These are phyloP conservation scores for Pollenia labialis DNA, from an alignment of 2,888 invertebrate genomes.

Conservation along the genomic window DNA sequence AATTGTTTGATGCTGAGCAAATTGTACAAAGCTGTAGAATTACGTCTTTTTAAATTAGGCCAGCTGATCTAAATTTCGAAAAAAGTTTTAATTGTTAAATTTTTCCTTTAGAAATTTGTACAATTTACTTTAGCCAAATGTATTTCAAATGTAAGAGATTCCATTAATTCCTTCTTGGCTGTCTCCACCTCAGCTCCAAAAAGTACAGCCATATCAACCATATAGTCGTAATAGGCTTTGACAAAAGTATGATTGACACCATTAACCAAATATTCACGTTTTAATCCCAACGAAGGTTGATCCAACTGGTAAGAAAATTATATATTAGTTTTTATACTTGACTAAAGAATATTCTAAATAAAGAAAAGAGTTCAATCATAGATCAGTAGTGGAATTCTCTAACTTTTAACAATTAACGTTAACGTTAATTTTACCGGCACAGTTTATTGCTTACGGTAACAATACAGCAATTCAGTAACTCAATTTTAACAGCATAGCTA, in stretches of 20 bases:
- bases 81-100: background rate
- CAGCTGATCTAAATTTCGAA: slow-evolving; percentile 88
- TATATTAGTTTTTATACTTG: background rate
- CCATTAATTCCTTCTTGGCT: slow-evolving; percentile 89
- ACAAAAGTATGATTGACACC: slow-evolving; percentile 93
- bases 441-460: no score
- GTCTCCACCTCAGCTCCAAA: slow-evolving; percentile 90
- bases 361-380: no score
- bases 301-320: slow-evolving; percentile 88
- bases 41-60: slow-evolving; percentile 94
- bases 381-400: no score
- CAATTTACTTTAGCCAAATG: slow-evolving; percentile 93
- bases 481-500: no score
- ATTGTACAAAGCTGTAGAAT: slow-evolving; percentile 95
- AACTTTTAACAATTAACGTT: no score
- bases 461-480: no score
- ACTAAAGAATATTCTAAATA: no score
- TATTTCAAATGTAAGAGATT: slow-evolving; percentile 95
- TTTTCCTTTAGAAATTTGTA: slow-evolving; percentile 85
- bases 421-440: no score
- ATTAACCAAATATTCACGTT: slow-evolving; percentile 93
- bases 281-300: slow-evolving; percentile 92
- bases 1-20: slow-evolving; percentile 92
- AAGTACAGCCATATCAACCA: slow-evolving; percentile 93
- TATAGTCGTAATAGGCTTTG: slow-evolving; percentile 92